Base-by-base conservation (phyloP, 1,140 invertebrate genomes). In the Arctopsyche grandis region DNA sequence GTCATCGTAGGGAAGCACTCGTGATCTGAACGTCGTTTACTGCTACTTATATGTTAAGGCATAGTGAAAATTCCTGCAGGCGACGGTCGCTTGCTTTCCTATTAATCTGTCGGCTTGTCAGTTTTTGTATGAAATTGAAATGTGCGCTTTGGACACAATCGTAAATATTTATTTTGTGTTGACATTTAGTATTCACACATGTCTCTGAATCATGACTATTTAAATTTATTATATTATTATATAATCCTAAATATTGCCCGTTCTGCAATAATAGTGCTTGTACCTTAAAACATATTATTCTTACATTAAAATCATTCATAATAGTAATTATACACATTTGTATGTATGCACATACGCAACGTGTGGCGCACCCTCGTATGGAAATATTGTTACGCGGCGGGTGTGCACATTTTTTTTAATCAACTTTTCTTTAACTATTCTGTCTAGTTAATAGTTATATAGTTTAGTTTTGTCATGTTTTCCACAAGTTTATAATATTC, bases 1-100 rank as follows among this genome's bases (percentile, higher is more conserved):
- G 95, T 96, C 21, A 96, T 96, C 82, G 94, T 96, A 73, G 95
- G 94, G 66, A 96, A 96, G 85, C 93, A 93, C 82, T 93, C 93
- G 91, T 93, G 92, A 93, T 91, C 86, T 66, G 83, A 77, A 22
- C 44, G 43, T 60, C 71, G 69, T 70, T 73, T 63, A 19, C 29
- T 43, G 69, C 48, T 60, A 60, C 52, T 78, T 38, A 24, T 60
- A 63, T 52, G 77, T 78, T 73, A 52, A 78, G 58, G 66, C 75
- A 60, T 63, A 69, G 69, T 78, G 77, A 78, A 78, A 78, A 78
- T 70, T 77, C 52, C 79, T 66, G 73, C 60, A 75, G 24, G 63
- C 74, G 63, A 74, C 78, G 70, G 24, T 58, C 66, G 79, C 79
- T 69, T 69, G 79, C 66, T 75, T 80, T 69, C 71, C 69, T 70